Evolutionary conservation across 2,797 vertebrate genomes (phyloP).

Genomic region (Dermochelys coriacea): DNA sequence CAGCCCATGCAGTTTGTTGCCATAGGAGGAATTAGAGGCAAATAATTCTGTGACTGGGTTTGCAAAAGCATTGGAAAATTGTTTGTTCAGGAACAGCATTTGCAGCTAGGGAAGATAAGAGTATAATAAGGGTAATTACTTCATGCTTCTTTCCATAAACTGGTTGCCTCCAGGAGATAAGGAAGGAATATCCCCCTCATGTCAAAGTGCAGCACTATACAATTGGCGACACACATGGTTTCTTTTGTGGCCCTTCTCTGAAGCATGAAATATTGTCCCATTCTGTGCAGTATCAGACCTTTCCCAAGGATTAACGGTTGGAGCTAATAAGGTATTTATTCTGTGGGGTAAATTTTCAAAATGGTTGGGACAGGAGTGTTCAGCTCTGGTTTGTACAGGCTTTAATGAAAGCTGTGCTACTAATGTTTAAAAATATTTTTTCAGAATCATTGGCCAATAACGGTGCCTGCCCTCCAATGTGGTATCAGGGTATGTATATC

Average conservation of each 20-base stretch:
- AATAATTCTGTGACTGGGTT: conserved; percentile 28
- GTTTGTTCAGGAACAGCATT: conserved; percentile 57
- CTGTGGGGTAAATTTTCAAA: neutral
- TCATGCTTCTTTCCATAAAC: conserved; percentile 21
- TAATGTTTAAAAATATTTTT: neutral
- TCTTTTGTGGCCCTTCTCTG: neutral
- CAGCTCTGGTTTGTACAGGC: neutral
- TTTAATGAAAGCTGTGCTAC: neutral
- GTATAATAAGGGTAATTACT: conserved; percentile 49
- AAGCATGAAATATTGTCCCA: neutral
- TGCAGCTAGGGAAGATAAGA: neutral
- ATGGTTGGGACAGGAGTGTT: neutral
- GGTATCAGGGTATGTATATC: neutral
- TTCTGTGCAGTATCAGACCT: neutral
- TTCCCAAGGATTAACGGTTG: neutral
- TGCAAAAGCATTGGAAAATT: conserved; percentile 26
- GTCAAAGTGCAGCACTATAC: neutral
- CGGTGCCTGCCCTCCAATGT: rapidly evolving
- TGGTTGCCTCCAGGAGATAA: neutral
- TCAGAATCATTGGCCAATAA: neutral
- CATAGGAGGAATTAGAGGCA: conserved; percentile 29
- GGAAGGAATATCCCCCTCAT: neutral
- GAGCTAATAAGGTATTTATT: neutral
- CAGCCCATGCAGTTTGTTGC: conserved; percentile 26
- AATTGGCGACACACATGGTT: neutral